Conservation (phyloP, 2,113 vertebrate species). For the Channa maculata region DNA sequence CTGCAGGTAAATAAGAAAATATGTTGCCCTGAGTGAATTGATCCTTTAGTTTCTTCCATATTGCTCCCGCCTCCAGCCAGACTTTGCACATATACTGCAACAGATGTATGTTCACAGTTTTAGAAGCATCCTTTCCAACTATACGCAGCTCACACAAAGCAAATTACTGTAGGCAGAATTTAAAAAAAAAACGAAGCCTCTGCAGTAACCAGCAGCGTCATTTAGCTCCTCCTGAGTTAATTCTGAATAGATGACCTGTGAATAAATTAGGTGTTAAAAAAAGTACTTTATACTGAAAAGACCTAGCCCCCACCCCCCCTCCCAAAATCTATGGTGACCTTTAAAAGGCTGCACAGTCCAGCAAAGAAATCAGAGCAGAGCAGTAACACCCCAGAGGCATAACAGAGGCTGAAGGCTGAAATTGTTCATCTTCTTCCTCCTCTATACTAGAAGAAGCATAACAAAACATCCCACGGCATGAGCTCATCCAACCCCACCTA, state of each 20-base stretch:
- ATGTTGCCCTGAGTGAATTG: background rate
- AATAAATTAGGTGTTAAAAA: conserved; percentile 35
- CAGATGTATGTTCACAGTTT: background rate
- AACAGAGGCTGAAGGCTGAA: conserved; percentile 39
- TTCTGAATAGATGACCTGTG: conserved; percentile 54
- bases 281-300: conserved; percentile 33
- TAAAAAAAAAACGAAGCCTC: no score
- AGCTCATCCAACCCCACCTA: conserved; percentile 73
- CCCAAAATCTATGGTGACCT: conserved; percentile 38
- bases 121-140: background rate
- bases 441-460: conserved; percentile 30
- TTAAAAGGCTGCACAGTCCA: conserved; percentile 40
- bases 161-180: background rate
- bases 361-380: conserved; percentile 37
- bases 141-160: background rate
- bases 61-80: no score
- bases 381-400: conserved; percentile 45
- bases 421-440: conserved; percentile 44
- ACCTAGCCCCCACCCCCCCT: conserved; percentile 5
- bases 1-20: no score
- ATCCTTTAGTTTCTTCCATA: background rate
- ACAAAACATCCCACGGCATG: conserved; percentile 48
- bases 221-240: conserved; percentile 28
- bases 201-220: background rate
- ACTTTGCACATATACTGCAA: conserved; percentile 19